Percentiles rank a stretch among this genome's conserved stretches.
Conservation (phyloP, 2,888 invertebrate species). For the Eubasilissa splendida region DNA sequence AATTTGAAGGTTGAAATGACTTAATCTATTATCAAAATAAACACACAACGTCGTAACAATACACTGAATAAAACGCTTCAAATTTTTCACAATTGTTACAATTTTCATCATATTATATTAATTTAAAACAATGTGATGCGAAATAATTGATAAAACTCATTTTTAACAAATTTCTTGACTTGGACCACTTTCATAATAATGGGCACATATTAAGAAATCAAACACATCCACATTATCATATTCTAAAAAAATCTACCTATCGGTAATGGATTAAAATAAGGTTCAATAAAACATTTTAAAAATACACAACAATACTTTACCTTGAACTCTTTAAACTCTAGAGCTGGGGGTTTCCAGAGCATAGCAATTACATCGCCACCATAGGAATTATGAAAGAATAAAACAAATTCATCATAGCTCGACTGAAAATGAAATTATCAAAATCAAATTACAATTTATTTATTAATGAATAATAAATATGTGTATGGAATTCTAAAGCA, state of each 20-base stretch:
- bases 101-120: too few species aligned
- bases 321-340: constrained; percentile 80
- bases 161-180: too few species aligned
- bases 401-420: constrained; percentile 82
- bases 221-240: not conserved
- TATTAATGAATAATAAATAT: not conserved
- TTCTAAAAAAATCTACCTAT: not conserved
- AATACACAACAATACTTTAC: constrained; percentile 64
- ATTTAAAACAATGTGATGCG: too few species aligned
- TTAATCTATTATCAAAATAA: too few species aligned
- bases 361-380: constrained; percentile 91
- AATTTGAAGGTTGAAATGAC: too few species aligned
- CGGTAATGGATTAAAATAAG: not conserved
- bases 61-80: too few species aligned
- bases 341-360: constrained; percentile 83
- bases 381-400: constrained; percentile 91
- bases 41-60: too few species aligned
- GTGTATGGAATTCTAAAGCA: not conserved
- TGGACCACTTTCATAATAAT: too few species aligned
- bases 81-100: too few species aligned
- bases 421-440: constrained; percentile 69
- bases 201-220: not conserved
- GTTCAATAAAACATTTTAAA: not conserved
- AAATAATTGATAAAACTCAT: too few species aligned
- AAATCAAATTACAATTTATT: not conserved